Base-by-base conservation (phyloP, 2,888 invertebrate genomes). In the Erannis defoliaria region DNA sequence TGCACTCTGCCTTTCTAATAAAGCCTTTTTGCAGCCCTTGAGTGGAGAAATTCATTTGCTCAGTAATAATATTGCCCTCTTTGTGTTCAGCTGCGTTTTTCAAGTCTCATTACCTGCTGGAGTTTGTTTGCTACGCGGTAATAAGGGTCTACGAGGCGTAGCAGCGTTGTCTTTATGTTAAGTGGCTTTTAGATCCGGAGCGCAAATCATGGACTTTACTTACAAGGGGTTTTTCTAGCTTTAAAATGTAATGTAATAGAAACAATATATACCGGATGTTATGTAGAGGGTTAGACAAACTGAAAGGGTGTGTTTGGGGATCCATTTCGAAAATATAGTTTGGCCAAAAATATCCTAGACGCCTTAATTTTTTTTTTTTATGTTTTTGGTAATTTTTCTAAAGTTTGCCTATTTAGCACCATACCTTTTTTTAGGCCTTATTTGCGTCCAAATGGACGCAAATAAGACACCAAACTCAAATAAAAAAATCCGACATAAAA, bases 11-110 rank as follows among this genome's bases (percentile, higher is more conserved):
- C 58, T 58, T 60, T 67, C 76, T 80, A 78, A 82, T 82, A 82
- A 81, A 79, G 71, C 68, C 60, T 68, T 68, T 68, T 70, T 70
- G 65, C 68, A 72, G 70, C 74, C 67, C 73, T 75, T 71, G 57
- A 75, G 73, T 67, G 67, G 73, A 71, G 67, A 68, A 79, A 74
- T 78, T 81, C 76, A 81, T 80, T 81, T 78, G 65, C 76, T 63
- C 73, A 63, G 69, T 71, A 66, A 77, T 76, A 74, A 80, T 77
- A 76, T 80, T 75, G 73, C 72, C 71, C 70, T 77, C 72, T 75
- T 73, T 70, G 73, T 67, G 67, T 68, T 66, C 68, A 67, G 71
- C 64, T 73, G 77, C 68, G 72, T 79, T 77, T 76, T 78, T 77
- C 69, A 72, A 71, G 72, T 71, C 68, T 55, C 71, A 74, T 77